Evolutionary conservation across 92 coral and sea anemone species (phyloP).

Genomic region (Palythoa grandis): DNA sequence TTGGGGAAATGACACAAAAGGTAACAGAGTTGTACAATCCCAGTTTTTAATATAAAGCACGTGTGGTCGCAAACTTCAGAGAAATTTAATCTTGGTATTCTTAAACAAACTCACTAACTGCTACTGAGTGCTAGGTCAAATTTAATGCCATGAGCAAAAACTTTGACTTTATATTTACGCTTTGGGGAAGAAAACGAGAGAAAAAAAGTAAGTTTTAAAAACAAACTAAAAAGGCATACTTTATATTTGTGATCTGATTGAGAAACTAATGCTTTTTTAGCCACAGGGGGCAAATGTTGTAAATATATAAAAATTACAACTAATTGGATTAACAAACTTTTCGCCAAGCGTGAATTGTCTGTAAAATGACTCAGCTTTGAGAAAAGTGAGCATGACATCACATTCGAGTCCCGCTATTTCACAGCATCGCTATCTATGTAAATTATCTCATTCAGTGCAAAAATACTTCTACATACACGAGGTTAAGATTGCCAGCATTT

Average conservation of each 20-base stretch:
- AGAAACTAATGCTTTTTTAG: background rate
- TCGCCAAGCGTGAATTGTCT: constrained; percentile 18
- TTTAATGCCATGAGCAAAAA: background rate
- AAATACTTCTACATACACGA: background rate
- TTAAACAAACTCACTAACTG: background rate
- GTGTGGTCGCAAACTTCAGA: constrained; percentile 15
- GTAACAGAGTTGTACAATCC: background rate
- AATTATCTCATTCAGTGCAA: background rate
- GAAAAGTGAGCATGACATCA: background rate
- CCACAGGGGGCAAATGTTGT: constrained; percentile 19
- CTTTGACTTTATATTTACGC: background rate
- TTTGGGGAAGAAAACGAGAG: background rate
- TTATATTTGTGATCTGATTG: background rate
- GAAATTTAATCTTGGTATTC: constrained; percentile 9
- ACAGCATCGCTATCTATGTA: background rate
- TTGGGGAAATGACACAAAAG: constrained; percentile 4
- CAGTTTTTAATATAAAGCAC: constrained; percentile 5
- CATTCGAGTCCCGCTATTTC: background rate
- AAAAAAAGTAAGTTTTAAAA: background rate
- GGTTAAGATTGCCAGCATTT: background rate
- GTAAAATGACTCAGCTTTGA: constrained; percentile 12
- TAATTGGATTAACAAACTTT: constrained; percentile 34
- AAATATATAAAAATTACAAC: background rate
- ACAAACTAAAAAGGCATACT: background rate
- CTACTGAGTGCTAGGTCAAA: background rate